A percentile compares a stretch with the other conserved stretches of the same genome.
Evolutionary conservation across 2,888 invertebrate genomes (phyloP).

Genomic region (Cryptus viduatorius): DNA sequence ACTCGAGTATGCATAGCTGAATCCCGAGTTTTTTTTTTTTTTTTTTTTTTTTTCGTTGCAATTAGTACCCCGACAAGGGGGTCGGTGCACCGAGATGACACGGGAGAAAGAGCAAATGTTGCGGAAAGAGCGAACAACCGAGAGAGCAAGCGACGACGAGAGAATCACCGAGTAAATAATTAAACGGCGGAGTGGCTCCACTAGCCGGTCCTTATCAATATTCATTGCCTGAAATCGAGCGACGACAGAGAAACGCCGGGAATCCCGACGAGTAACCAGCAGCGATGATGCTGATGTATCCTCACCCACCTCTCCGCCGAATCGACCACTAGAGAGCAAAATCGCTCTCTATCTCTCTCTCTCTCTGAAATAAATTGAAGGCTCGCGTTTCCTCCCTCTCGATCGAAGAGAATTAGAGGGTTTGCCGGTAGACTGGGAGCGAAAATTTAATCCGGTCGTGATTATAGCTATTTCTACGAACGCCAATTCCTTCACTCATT

Average conservation of each 20-base stretch:
- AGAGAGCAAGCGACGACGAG: conserved; percentile 46
- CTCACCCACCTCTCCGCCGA: conserved; percentile 1
- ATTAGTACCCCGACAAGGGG: conserved; percentile 36
- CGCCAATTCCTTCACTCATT: conserved; percentile 1
- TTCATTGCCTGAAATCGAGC: conserved; percentile 75
- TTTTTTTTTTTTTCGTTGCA: conserved; percentile 29
- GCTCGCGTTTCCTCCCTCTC: conserved; percentile 13
- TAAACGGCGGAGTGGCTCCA: conserved; percentile 72
- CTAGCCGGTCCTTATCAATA: conserved; percentile 73
- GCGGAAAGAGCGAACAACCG: conserved; percentile 67
- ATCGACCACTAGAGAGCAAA: conserved; percentile 12
- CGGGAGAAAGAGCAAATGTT: conserved; percentile 46
- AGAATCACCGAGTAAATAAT: conserved; percentile 71
- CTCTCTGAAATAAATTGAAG: conserved; percentile 61
- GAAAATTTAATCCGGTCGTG: conserved; percentile 47
- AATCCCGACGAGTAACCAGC: conserved; percentile 27
- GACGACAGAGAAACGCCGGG: conserved; percentile 56
- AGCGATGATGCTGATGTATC: conserved; percentile 25
- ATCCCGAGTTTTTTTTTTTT: background rate
- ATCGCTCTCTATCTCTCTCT: conserved; percentile 10
- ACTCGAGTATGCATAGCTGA: conserved; percentile 33
- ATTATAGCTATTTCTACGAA: conserved; percentile 42
- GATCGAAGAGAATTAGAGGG: conserved; percentile 48
- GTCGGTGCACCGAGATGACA: conserved; percentile 37
- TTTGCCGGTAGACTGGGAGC: background rate